Evolutionary conservation across 2,888 invertebrate species (phyloP), one percentile per base, ranked within the genome.

Genomic region (Acleris cristana): DNA sequence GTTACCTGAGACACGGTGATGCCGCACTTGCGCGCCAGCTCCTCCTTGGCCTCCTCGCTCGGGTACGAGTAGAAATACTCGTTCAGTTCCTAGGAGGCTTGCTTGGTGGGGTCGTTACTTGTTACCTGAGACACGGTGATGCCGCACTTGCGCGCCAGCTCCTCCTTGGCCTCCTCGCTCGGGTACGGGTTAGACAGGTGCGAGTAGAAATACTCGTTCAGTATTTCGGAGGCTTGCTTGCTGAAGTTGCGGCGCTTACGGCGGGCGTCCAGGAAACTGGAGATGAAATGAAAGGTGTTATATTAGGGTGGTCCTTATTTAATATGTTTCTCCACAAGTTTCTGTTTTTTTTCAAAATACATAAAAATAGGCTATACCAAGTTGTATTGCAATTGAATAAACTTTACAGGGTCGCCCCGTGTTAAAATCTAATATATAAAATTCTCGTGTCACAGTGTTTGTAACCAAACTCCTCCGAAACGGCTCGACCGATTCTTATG

Each of bases 51-150:
- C 93, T 99, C 99, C 94, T 99, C 99, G 85, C 98, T 98, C 73
- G 99, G 99, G 94, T 99, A 99, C 79, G 99, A 99, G 94, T 99
- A 99, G 94, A 99, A 99, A 92, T 99, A 99, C 94, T 99, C 99
- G 93, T 99, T 99, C 79, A 99, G 95, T 81, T 99, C 98, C 94
- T 99, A 99, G 26, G 99, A 99, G 65, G 99, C 99, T 90, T 99
- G 99, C 94, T 99, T 99, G 10, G 95, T 99, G 99, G 93, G 10
- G 10, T 30, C 26, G 34, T 34, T 8, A 30, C 4, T 14, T 14
- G 19, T 61, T 81, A 98, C 98, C 96, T 98, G 98, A 69, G 97
- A 97, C 70, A 99, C 98, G 70, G 99, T 99, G 87, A 99, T 99
- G 86, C 99, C 98, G 92, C 99, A 99, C 92, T 99, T 99, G 89